Base-by-base conservation (phyloP, 2,888 invertebrate species). In the Sphinx pinastri region DNA sequence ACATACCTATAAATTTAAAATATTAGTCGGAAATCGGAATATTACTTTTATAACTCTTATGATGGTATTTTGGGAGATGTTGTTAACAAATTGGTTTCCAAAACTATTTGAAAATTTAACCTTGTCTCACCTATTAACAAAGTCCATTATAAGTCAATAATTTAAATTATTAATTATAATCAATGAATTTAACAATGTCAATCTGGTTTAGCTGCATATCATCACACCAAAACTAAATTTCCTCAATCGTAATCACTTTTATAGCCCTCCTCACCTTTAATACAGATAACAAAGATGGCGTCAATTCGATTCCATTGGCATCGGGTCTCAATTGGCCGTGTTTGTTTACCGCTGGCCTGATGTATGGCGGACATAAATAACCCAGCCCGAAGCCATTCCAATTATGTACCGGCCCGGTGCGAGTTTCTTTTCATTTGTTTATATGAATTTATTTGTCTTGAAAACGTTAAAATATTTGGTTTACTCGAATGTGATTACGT, bases 311-410 rank as follows among this genome's bases (percentile, higher is more conserved):
- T 25, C 59, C 67, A 71, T 76, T 77, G 73, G 73, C 74, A 76
- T 72, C 67, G 51, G 59, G 68, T 71, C 68, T 63, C 63, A 60
- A 69, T 69, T 75, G 84, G 79, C 79, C 72, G 76, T 88, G 87
- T 90, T 90, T 88, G 89, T 88, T 88, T 87, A 81, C 79, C 79
- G 70, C 60, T 71, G 72, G 74, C 70, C 76, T 92, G 89, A 92
- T 88, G 87, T 84, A 92, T 88, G 79, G 85, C 72, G 71, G 74
- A 74, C 89, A 92, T 92, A 90, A 91, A 91, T 91, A 86, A 90
- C 80, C 67, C 69, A 69, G 89, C 89, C 84, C 77, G 78, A 77
- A 88, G 89, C 87, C 75, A 81, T 86, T 86, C 89, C 90, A 91
- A 91, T 92, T 90, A 92, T 77, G 66, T 51, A 57, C 49, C 47